Base-by-base conservation (phyloP, 2,113 vertebrate genomes). In the Nymphicus hollandicus region DNA sequence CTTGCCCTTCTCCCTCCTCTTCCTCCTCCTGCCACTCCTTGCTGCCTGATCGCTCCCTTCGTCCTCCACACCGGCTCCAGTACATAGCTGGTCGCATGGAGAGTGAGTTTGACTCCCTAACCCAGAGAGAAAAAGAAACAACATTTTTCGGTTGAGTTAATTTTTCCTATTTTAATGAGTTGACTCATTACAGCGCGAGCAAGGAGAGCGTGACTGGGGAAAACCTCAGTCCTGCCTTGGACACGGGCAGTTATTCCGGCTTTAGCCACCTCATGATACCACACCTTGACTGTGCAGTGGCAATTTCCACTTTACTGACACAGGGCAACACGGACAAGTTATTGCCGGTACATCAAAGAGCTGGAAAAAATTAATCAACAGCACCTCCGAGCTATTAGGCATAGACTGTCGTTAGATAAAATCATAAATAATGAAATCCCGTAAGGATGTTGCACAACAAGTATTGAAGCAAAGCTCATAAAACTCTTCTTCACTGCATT, bases 391-490 rank as follows among this genome's bases (percentile, higher is more conserved):
- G 97, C 96, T 96, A 94, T 95, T 96, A 94, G 95, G 95, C 95
- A 97, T 61, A 94, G 91, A 55, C 80, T 87, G 47, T 80, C 93
- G 84, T 56, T 89, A 96, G 97, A 97, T 97, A 97, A 97, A 95
- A 96, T 97, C 97, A 89, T 89, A 96, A 94, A 95, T 96, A 96
- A 96, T 94, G 94, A 97, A 95, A 96, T 95, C 91, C 77, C 47
- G 4, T 85, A 39, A 88, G 71, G 89, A 61, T 70, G 55, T 97
- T 97, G 93, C 97, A 94, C 91, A 96, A 97, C 53, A 22, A 90
- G 39, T 60, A 91, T 81, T 85, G 81, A 94, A 93, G 70, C 76
- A 93, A 87, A 96, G 61, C 91, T 89, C 91, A 44, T 90, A 93
- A 86, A 95, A 92, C 63, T 84, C 83, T 64, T 88, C 89, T 77